Evolutionary conservation across 2,888 invertebrate genomes (phyloP).

Genomic region (Antheraea assamensis): DNA sequence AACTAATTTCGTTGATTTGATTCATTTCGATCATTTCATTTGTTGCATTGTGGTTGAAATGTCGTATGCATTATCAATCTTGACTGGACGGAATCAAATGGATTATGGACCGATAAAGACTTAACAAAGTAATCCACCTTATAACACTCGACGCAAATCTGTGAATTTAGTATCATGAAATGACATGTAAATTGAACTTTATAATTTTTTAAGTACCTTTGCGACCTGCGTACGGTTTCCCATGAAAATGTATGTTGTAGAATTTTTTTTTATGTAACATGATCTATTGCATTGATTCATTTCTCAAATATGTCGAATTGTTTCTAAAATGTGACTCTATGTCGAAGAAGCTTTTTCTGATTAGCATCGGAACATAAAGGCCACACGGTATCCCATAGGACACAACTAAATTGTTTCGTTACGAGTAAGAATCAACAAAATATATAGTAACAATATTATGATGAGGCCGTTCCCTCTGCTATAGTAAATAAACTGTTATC

Average conservation of each 20-base stretch:
- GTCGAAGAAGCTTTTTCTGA: background rate
- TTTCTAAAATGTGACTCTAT: too few relatives aligned
- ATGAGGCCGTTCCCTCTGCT: background rate
- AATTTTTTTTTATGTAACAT: too few relatives aligned
- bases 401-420: background rate
- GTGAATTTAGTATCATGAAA: too few relatives aligned
- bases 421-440: background rate
- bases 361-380: background rate
- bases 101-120: background rate
- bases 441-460: background rate
- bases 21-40: background rate
- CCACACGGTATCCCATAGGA: background rate
- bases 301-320: too few relatives aligned
- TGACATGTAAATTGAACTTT: too few relatives aligned
- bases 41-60: background rate
- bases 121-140: too few relatives aligned
- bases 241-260: too few relatives aligned
- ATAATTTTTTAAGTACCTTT: too few relatives aligned
- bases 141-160: too few relatives aligned
- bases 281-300: too few relatives aligned
- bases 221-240: too few relatives aligned
- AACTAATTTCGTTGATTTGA: background rate
- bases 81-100: background rate
- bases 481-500: conserved; percentile 1
- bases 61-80: background rate